Conservation (phyloP, 2,888 invertebrate species). For the Hirudinaria manillensis region DNA sequence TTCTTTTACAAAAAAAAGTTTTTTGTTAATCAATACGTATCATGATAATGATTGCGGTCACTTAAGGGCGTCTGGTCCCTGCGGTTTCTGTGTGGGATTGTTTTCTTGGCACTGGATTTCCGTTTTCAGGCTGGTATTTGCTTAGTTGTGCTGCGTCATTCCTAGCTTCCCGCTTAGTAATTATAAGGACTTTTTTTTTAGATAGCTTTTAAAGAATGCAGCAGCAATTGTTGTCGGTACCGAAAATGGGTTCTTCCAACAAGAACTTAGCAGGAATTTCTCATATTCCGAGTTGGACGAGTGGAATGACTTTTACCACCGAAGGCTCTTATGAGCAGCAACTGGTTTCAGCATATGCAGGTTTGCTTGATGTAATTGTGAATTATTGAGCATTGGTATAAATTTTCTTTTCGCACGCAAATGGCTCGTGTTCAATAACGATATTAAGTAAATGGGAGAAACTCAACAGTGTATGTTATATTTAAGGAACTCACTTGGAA, state of each 20-base stretch:
- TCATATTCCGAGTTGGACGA: slow-evolving; percentile 37
- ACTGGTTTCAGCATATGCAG: slow-evolving; percentile 52
- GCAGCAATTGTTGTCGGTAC: slow-evolving; percentile 16
- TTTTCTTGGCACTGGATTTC: too few relatives aligned
- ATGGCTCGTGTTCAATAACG: neutral
- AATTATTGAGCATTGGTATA: neutral
- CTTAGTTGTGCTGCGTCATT: too few relatives aligned
- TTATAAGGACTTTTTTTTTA: too few relatives aligned
- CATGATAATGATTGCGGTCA: too few relatives aligned
- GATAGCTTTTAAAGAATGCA: neutral
- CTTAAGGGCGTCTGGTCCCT: too few relatives aligned
- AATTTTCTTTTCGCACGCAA: neutral
- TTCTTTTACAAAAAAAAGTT: too few relatives aligned
- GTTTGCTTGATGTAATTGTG: neutral
- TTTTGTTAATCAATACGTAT: too few relatives aligned
- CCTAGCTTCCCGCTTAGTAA: too few relatives aligned
- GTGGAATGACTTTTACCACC: slow-evolving; percentile 37
- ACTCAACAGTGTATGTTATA: neutral
- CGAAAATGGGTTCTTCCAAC: slow-evolving; percentile 1
- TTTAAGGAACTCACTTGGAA: slow-evolving; percentile 67
- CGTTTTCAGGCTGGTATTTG: too few relatives aligned
- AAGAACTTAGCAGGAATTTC: slow-evolving; percentile 16
- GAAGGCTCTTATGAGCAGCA: slow-evolving; percentile 44
- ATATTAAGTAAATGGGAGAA: slow-evolving; percentile 4
- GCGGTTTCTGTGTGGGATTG: too few relatives aligned